phyloP scores from a whole-genome alignment of 1,140 invertebrate genomes.

The Habropoda laboriosa region DNA sequence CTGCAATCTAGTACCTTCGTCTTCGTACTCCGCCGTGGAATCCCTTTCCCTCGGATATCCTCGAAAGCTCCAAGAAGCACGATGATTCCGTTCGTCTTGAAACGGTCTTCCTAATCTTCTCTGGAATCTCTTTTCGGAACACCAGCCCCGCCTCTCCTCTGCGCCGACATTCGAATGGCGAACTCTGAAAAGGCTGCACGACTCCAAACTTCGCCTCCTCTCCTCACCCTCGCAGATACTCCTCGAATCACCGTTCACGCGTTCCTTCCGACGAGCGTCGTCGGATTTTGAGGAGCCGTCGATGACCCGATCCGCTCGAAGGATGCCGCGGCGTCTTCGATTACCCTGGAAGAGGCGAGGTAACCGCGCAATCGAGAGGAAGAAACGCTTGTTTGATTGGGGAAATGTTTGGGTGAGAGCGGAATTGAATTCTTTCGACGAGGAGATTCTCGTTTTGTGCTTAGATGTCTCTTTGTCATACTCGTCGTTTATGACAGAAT shows the following conservation, averaged over 20 bases:
- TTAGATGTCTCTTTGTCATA: no score
- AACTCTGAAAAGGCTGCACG: constrained; percentile 8
- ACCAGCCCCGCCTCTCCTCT: background rate
- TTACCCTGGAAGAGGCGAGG: background rate
- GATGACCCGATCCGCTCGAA: background rate
- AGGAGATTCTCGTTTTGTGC: no score
- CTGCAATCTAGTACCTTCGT: constrained; percentile 62
- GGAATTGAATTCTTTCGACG: background rate
- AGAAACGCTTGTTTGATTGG: background rate
- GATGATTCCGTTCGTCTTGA: constrained; percentile 63
- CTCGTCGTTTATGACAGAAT: no score
- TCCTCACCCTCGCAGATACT: background rate
- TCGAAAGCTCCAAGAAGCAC: constrained; percentile 56
- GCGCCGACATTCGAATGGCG: background rate
- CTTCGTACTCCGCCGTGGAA: constrained; percentile 41
- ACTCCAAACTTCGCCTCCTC: constrained; percentile 13
- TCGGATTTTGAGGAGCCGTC: background rate
- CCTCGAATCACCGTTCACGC: background rate
- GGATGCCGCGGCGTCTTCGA: background rate
- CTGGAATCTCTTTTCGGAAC: constrained; percentile 61
- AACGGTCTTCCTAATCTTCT: constrained; percentile 66
- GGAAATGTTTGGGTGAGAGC: background rate
- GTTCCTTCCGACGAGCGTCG: background rate
- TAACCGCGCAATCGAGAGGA: background rate
- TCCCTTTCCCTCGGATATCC: constrained; percentile 56